Percentiles rank a stretch among this genome's conserved stretches.
Evolutionary conservation across 92 coral and sea anemone species (phyloP).

Genomic region (Epizoanthus ramosus): DNA sequence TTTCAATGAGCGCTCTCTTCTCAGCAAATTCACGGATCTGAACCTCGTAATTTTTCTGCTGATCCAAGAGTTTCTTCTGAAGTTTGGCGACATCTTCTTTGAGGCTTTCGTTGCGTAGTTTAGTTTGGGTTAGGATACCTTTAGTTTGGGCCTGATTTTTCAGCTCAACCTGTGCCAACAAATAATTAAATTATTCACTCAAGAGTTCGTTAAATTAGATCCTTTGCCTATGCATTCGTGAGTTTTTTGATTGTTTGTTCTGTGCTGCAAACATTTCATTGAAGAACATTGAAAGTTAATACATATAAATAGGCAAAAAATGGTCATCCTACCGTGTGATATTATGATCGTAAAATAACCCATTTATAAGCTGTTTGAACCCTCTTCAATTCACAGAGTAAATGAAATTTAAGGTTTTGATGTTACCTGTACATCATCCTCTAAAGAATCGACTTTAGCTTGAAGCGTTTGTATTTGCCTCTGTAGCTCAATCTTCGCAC

Average conservation of each 20-base stretch:
- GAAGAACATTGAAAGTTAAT: too few species aligned
- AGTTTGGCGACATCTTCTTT: constrained; percentile 83
- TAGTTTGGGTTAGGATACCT: constrained; percentile 88
- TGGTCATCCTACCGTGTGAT: too few species aligned
- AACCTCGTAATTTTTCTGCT: constrained; percentile 87
- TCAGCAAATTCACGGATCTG: constrained; percentile 87
- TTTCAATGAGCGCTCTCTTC: constrained; percentile 83
- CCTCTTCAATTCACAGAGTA: too few species aligned
- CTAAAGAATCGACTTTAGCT: constrained; percentile 75
- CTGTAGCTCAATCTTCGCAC: constrained; percentile 87
- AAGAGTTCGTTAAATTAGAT: not conserved
- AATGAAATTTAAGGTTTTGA: too few species aligned
- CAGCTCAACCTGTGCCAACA: constrained; percentile 55
- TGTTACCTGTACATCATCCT: constrained; percentile 82
- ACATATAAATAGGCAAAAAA: too few species aligned
- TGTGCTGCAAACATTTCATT: too few species aligned
- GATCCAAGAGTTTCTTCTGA: constrained; percentile 89
- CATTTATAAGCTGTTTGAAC: too few species aligned
- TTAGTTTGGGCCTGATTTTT: constrained; percentile 95
- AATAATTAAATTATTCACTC: not conserved
- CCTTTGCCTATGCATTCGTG: too few species aligned
- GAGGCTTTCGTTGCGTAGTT: constrained; percentile 84
- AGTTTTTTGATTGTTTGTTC: too few species aligned
- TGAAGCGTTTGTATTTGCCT: constrained; percentile 78
- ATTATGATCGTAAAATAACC: too few species aligned